Evolutionary conservation across 2,888 invertebrate species (phyloP).

Genomic region (Brachycybe producta): DNA sequence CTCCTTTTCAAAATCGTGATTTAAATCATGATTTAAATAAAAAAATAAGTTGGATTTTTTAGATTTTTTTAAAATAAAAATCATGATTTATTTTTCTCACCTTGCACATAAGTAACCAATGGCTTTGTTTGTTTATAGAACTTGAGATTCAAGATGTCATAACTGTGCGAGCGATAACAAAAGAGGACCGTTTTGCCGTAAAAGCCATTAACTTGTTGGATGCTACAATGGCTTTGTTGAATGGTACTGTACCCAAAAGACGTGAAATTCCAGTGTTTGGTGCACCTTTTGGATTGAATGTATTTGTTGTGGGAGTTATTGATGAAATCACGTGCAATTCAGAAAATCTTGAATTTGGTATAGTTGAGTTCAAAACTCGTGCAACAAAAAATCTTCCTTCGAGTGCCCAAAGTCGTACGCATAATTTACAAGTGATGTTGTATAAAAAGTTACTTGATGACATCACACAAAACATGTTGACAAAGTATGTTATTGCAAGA

Average conservation of each 20-base stretch:
- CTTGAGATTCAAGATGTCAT: slow-evolving; percentile 4
- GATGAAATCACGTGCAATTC: slow-evolving; percentile 3
- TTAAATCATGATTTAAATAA: no score
- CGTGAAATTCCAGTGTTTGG: slow-evolving; percentile 12
- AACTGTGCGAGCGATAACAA: neutral
- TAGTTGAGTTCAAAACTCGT: slow-evolving; percentile 11
- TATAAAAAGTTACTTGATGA: slow-evolving; percentile 12
- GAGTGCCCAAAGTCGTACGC: slow-evolving; percentile 2
- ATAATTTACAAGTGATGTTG: slow-evolving; percentile 11
- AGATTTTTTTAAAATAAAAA: no score
- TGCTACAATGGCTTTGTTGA: neutral
- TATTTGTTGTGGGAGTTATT: slow-evolving; percentile 7
- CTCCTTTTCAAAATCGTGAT: no score
- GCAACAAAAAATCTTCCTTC: neutral
- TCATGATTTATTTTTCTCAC: neutral
- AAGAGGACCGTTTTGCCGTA: slow-evolving; percentile 6
- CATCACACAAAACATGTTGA: neutral
- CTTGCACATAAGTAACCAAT: neutral
- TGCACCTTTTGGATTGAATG: slow-evolving; percentile 3
- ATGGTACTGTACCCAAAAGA: neutral
- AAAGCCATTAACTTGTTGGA: neutral
- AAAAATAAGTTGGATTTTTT: no score
- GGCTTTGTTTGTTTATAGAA: neutral
- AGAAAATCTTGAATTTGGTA: neutral
- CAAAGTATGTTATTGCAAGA: neutral